Evolutionary conservation across 2,888 invertebrate genomes (phyloP), one percentile per base, ranked within the genome.

Genomic region (Augiades crinisus): DNA sequence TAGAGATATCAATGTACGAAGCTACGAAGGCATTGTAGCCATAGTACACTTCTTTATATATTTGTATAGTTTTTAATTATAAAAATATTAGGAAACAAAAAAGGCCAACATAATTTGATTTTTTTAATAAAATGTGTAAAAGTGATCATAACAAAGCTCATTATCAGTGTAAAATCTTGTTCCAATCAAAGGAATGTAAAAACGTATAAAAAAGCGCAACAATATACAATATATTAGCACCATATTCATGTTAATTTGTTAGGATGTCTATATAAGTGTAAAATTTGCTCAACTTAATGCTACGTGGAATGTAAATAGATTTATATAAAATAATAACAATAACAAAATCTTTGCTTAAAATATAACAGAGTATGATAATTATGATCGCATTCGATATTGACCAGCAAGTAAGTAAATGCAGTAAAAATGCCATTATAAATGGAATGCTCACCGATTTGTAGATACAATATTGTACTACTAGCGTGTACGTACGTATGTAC

Each of bases 251-350:
- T 44, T 33, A 44, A 22, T 22, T n/a, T 13, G 17, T 41, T 7
- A 40, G 34, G 12, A 41, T 33, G 14, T 13, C 41, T 41, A 27
- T 50, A 34, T 17, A 46, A 53, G 40, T 45, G 17, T 47, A 31
- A 49, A 34, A 45, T 45, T 6, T 41, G 21, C 12, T 38, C 21
- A 21, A 21, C 17, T 16, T 24, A 45, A 50, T 22, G 8, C 44
- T 41, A 41, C 16, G 31, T 41, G 55, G 55, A 55, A 55, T 55
- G 54, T 54, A 38, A 49, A 55, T 43, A 36, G 16, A 47, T 41
- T 40, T 38, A 47, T 27, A 47, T 38, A 45, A 40, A 40, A 38
- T 40, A 33, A 41, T 34, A 53, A 53, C 33, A 46, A 52, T 17
- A 44, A 36, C 10, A 51, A 51, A 38, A 31, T 14, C 1, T 43